A percentile compares a stretch with the other conserved stretches of the same genome.
phyloP scores from a whole-genome alignment of 2,888 invertebrate species.

The Synanthedon myopaeformis region DNA sequence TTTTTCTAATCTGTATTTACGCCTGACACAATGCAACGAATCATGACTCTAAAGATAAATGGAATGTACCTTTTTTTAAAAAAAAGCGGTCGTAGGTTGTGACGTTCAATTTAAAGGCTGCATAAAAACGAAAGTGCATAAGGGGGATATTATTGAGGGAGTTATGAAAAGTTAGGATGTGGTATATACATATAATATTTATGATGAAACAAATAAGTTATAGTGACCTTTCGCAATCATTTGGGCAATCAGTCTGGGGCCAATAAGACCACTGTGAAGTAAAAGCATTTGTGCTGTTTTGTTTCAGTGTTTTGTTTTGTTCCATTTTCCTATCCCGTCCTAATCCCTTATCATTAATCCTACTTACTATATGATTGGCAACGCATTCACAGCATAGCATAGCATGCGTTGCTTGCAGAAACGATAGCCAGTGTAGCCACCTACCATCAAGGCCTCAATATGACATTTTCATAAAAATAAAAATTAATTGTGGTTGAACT shows the following conservation, averaged over 20 bases:
- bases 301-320: too few species aligned
- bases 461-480: neutral
- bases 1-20: slow-evolving; percentile 38
- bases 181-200: slow-evolving; percentile 2
- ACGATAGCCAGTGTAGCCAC: too few species aligned
- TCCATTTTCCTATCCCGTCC: neutral
- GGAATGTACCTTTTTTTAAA: slow-evolving; percentile 30
- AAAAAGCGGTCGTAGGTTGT: slow-evolving; percentile 35
- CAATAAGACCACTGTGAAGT: too few species aligned
- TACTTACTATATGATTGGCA: neutral
- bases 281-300: too few species aligned
- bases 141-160: slow-evolving; percentile 4
- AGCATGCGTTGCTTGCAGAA: neutral
- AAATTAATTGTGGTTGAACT: neutral
- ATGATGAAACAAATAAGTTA: neutral
- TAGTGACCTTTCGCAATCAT: too few species aligned
- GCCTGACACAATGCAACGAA: slow-evolving; percentile 48
- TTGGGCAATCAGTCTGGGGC: too few species aligned
- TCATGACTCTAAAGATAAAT: slow-evolving; percentile 58
- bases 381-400: neutral
- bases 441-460: neutral
- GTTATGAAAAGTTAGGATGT: slow-evolving; percentile 5
- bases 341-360: neutral
- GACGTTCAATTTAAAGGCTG: slow-evolving; percentile 41
- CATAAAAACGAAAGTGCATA: slow-evolving; percentile 57